Base-by-base conservation (phyloP, 1,140 invertebrate genomes). In the Plodia interpunctella region DNA sequence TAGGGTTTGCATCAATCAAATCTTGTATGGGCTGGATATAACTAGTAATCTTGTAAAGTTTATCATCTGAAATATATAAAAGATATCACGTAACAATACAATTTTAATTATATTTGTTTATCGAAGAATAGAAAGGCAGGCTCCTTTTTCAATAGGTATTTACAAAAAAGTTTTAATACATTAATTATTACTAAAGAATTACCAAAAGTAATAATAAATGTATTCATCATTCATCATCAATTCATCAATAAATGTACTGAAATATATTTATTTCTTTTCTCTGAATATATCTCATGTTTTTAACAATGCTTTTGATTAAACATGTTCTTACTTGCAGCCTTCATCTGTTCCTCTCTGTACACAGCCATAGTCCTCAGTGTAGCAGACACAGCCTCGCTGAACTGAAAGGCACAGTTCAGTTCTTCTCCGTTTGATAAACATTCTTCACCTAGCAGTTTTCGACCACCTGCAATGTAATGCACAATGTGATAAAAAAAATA, bases 341-440 rank as follows among this genome's bases (percentile, higher is more conserved):
- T 72, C 18, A 78, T 57, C 59, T 87, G 86, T 51, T 90, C 87
- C 52, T 82, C 75, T 74, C 89, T 79, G 53, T 90, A 90, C 0
- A 81, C 61, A 32, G 83, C 80, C 56, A 84, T 65, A 5, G 76
- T 89, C 44, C 89, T 74, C 1, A 90, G 62, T 15, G 87, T 78
- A 0, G 85, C 75, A 10, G 82, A 84, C 5, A 85, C 74, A 17
- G 89, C 66, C 71, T 90, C 89, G 60, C 83, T 85, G 10, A 90
- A 76, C 68, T 88, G 71, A 65, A 87, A 88, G n/a, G 82, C 80
- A 65, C 72, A 81, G 18, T 69, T 73, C 13, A 21, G 57, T n/a
- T 88, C 78, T 44, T 78, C 68, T n/a, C 60, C 66, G 10, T 65
- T 75, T 8, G 67, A 63, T 44, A 84, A 54, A 66, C 62, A 74